A percentile compares a stretch with the other conserved stretches of the same genome.
phyloP scores from a whole-genome alignment of 2,113 vertebrate species.

The Heterocephalus glaber region DNA sequence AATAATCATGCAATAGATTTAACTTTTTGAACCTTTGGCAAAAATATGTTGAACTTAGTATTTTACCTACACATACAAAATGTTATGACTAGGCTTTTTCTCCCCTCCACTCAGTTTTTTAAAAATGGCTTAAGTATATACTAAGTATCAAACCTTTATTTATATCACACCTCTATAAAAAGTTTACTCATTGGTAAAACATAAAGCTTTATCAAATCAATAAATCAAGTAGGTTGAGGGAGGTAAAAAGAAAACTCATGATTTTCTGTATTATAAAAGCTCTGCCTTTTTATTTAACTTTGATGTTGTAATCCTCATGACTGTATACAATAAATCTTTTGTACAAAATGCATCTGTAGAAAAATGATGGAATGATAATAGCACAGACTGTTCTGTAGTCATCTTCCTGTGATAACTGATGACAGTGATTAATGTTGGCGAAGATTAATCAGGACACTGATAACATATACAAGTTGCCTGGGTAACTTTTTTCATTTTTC shows the following conservation, averaged over 20 bases:
- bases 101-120: neutral
- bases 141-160: neutral
- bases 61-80: conserved; percentile 36
- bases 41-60: neutral
- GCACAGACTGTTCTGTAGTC: conserved; percentile 40
- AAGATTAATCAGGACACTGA: conserved; percentile 67
- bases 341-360: conserved; percentile 46
- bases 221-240: conserved; percentile 50
- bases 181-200: conserved; percentile 43
- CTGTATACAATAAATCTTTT: conserved; percentile 56
- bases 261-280: conserved; percentile 59
- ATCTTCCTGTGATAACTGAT: conserved; percentile 54
- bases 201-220: conserved; percentile 20
- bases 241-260: conserved; percentile 39
- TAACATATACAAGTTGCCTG: conserved; percentile 70
- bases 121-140: conserved; percentile 25
- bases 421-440: conserved; percentile 66
- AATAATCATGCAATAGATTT: conserved; percentile 2
- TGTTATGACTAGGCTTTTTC: neutral
- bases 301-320: neutral
- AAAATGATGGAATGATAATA: conserved; percentile 63
- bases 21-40: neutral
- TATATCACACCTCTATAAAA: conserved; percentile 11
- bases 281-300: conserved; percentile 50
- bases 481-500: conserved; percentile 72